phyloP scores from a whole-genome alignment of 1,140 invertebrate species.

The Trichogramma pretiosum region DNA sequence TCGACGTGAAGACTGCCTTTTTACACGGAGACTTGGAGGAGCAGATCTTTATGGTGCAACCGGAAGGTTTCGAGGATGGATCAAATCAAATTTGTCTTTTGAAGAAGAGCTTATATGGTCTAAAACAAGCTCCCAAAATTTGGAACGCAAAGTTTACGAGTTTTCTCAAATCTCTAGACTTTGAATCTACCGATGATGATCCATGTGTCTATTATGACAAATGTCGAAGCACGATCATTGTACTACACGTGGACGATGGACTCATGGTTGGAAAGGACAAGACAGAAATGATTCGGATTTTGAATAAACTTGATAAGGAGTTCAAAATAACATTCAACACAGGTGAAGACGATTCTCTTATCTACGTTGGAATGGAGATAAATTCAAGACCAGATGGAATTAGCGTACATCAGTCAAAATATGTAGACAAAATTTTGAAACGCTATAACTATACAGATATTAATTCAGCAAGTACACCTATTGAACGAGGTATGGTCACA shows the following conservation, averaged over 20 bases:
- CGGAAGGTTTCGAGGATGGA: conserved; percentile 5
- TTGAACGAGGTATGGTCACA: conserved; percentile 5
- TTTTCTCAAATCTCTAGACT: background rate
- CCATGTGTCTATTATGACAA: background rate
- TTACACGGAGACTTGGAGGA: conserved; percentile 38
- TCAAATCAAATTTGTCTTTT: conserved; percentile 18
- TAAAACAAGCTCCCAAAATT: conserved; percentile 36
- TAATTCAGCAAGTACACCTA: background rate
- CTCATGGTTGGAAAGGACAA: background rate
- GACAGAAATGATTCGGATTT: background rate
- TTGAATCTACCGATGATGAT: conserved; percentile 4
- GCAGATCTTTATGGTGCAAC: conserved; percentile 17
- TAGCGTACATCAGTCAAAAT: background rate
- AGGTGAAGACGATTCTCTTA: background rate
- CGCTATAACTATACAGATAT: background rate
- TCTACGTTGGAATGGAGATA: background rate
- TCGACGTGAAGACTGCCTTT: conserved; percentile 37
- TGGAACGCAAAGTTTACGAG: conserved; percentile 18
- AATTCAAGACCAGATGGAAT: background rate
- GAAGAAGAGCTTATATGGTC: conserved; percentile 35
- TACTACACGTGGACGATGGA: conserved; percentile 3
- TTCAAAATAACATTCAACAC: background rate
- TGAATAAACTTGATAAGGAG: background rate
- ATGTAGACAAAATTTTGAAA: background rate
- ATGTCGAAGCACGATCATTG: background rate